A percentile compares a stretch with the other conserved stretches of the same genome.
phyloP scores from a whole-genome alignment of 2,113 vertebrate genomes.

The Chrysemys picta region DNA sequence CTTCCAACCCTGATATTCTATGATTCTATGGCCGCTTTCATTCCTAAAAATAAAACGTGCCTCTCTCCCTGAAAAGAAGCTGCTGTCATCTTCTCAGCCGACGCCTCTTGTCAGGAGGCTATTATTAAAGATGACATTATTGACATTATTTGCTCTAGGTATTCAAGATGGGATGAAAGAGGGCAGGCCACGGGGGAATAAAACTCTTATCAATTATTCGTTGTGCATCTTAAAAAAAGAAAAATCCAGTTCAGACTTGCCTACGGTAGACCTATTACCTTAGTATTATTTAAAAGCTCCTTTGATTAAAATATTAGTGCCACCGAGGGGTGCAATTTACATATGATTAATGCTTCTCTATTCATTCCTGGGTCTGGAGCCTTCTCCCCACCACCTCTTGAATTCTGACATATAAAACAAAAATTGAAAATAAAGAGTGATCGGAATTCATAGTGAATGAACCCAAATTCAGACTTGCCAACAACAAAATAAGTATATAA shows the following conservation, averaged over 20 bases:
- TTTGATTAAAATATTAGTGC: slow-evolving; percentile 67
- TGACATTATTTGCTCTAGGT: background rate
- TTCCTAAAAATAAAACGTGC: background rate
- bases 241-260: background rate
- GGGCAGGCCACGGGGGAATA: background rate
- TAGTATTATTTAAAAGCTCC: slow-evolving; percentile 57
- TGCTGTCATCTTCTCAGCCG: background rate
- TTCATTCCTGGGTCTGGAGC: background rate
- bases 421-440: rapidly evolving
- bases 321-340: slow-evolving; percentile 54
- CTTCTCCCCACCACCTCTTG: slow-evolving; percentile 27
- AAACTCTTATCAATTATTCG: slow-evolving; percentile 6
- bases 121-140: rapidly evolving
- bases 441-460: slow-evolving; percentile 36
- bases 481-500: background rate
- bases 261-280: background rate
- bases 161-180: background rate
- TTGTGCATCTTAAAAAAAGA: slow-evolving; percentile 14
- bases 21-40: background rate
- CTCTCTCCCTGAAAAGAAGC: background rate
- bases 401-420: rapidly evolving
- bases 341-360: slow-evolving; percentile 42
- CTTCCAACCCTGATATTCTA: no score
- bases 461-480: background rate
- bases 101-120: no score